Evolutionary conservation across 1,140 invertebrate species (phyloP), one percentile per base, ranked within the genome.

Genomic region (Trichonephila clavata): DNA sequence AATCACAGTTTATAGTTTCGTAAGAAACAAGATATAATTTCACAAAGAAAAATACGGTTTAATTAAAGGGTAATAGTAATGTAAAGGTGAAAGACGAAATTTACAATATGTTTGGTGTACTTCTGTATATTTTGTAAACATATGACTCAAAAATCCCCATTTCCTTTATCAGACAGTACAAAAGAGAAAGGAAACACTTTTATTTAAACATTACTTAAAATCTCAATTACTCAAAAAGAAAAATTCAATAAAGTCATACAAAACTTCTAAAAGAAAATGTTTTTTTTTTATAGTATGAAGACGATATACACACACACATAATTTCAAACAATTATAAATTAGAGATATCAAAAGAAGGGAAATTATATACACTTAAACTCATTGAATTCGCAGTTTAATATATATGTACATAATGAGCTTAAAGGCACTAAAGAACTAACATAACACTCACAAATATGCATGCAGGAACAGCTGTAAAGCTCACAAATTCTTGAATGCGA

Each of bases 381-480:
- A 65, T 50, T 50, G 6, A 13, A 50, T 50, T 50, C 1, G 50
- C 10, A 68, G 13, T 16, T 27, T 81, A 43, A 81, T 57, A 84
- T 84, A 13, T 27, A 84, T 84, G 83, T 60, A 50, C 50, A 84
- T 57, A 57, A 84, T 59, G 24, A 32, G 57, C 21, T 84, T 57
- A 84, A 84, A 60, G 24, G 83, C 50, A 84, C 83, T 84, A 84
- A n/a, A 6, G 24, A 84, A 84, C 50, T 84, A 60, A 57, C 8
- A 84, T 24, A 57, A 24, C 18, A 32, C n/a, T 59, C 57, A 16
- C 5, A 57, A 71, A 89, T 65, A 89, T 71, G 14, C 65, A 89
- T 89, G 87, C 87, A 89, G 87, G 87, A 89, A 57, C 87, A 89
- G 87, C 63, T 71, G 59, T 32, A 77, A 89, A 57, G 43, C 87